These are phyloP conservation scores for Lanius collurio DNA, from an alignment of 2,113 vertebrate species.

Conservation along the genomic window DNA sequence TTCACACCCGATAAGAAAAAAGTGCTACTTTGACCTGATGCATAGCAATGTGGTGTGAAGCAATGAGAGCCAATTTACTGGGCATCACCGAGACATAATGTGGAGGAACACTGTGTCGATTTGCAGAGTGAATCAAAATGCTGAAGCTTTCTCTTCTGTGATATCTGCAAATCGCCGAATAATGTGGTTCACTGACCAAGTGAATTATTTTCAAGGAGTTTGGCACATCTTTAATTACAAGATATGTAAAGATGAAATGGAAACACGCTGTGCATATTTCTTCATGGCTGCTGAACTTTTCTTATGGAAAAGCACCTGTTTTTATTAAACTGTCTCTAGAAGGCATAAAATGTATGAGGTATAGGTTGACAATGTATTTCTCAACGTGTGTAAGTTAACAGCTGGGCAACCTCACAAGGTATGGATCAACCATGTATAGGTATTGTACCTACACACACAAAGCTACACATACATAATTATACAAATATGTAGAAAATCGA, in stretches of 20 bases:
- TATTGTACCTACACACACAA: neutral
- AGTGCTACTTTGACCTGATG: neutral
- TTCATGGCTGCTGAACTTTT: constrained; percentile 54
- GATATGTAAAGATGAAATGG: constrained; percentile 64
- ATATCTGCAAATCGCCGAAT: constrained; percentile 42
- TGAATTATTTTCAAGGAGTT: constrained; percentile 43
- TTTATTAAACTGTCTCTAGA: constrained; percentile 60
- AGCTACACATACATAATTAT: neutral
- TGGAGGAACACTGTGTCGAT: neutral
- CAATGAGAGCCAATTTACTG: constrained; percentile 31
- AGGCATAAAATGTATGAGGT: constrained; percentile 5
- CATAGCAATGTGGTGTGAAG: constrained; percentile 14
- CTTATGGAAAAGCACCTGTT: constrained; percentile 47
- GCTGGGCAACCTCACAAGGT: neutral
- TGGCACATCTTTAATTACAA: constrained; percentile 67
- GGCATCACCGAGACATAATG: neutral
- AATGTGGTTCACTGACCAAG: constrained; percentile 62
- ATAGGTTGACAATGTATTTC: constrained; percentile 16
- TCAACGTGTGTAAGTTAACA: neutral
- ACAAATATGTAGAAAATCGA: neutral
- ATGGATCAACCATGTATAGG: neutral
- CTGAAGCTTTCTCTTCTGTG: constrained; percentile 31
- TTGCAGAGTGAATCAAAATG: constrained; percentile 24
- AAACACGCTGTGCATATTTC: constrained; percentile 24
- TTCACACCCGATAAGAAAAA: neutral